phyloP scores from a whole-genome alignment of 2,797 vertebrate genomes.

The Lates japonicus region DNA sequence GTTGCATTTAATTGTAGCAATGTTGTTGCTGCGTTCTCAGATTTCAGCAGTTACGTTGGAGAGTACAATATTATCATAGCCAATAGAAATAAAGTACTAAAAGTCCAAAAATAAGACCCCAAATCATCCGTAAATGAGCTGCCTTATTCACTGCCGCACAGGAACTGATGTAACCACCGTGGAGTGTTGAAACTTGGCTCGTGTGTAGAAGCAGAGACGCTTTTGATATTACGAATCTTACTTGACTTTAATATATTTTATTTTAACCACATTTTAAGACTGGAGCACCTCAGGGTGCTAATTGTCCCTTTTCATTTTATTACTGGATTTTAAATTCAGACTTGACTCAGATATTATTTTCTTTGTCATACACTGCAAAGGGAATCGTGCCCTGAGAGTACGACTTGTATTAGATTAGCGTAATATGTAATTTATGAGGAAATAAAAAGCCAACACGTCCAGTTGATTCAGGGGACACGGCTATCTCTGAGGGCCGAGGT shows the following conservation, averaged over 20 bases:
- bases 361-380: conserved; percentile 35
- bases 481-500: conserved; percentile 50
- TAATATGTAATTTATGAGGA: conserved; percentile 48
- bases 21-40: neutral
- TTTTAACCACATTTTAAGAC: conserved; percentile 32
- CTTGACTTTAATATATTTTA: conserved; percentile 28
- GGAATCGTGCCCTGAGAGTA: conserved; percentile 2
- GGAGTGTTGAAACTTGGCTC: conserved; percentile 28
- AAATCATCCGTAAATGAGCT: neutral
- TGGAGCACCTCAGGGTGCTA: conserved; percentile 34
- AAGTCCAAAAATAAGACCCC: conserved; percentile 1
- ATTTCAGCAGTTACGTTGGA: neutral
- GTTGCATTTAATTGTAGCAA: neutral
- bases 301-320: conserved; percentile 44
- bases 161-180: conserved; percentile 41
- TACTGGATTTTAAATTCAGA: conserved; percentile 23
- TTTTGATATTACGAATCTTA: conserved; percentile 7
- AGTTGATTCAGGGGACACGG: conserved; percentile 27
- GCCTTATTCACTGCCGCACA: neutral
- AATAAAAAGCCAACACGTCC: conserved; percentile 40
- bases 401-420: conserved; percentile 46
- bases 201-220: conserved; percentile 10
- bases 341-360: conserved; percentile 35
- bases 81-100: neutral
- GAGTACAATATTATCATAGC: neutral